Base-by-base conservation (phyloP, 2,888 invertebrate genomes). In the Ashinkailepas kermadecensis region DNA sequence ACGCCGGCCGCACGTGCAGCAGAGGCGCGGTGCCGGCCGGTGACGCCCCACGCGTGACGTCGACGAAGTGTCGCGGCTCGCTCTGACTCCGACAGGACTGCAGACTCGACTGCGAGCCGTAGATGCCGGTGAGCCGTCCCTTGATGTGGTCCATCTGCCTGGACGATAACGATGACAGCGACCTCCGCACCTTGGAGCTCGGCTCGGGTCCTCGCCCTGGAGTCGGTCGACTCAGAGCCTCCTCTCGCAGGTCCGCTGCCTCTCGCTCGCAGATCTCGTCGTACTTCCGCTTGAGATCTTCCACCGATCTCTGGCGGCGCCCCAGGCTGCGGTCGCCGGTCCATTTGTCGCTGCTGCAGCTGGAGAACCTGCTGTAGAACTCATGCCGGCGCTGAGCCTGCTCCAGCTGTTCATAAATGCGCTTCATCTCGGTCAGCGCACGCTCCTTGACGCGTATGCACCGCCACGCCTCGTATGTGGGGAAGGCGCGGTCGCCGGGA, bases 381-480 rank as follows among this genome's bases (percentile, higher is more conserved):
- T 95, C 95, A 84, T 93, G 93, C 85, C 95, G 93, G 84, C 90
- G 92, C 87, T 96, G 94, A 67, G 93, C 94, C 78, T 91, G 89
- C 87, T 92, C 93, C 56, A 96, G 89, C 87, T 94, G 94, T 25
- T 89, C 89, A 84, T 95, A 94, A 15, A 97, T 88, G 84, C 90
- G 90, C 84, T 92, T 91, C 82, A 96, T 88, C 88, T 96, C 96
- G 85, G 92, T 91, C 87, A 95, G 94, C 0, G 95, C 95, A 84
- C 92, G 91, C 87, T 95, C 94, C 84, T 93, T 92, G 11, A 91
- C 90, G 81, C 95, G 90, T 25, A 95, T 91, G 87, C 92, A 92
- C 86, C 92, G 93, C 95, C 95, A 95, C 82, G 94, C 91, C 84
- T 95, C 95, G 86, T 93, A 95, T 88, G 95, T 95, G 83, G 95